Evolutionary conservation across 2,888 invertebrate genomes (phyloP), one percentile per base, ranked within the genome.

Genomic region (Deilephila elpenor): DNA sequence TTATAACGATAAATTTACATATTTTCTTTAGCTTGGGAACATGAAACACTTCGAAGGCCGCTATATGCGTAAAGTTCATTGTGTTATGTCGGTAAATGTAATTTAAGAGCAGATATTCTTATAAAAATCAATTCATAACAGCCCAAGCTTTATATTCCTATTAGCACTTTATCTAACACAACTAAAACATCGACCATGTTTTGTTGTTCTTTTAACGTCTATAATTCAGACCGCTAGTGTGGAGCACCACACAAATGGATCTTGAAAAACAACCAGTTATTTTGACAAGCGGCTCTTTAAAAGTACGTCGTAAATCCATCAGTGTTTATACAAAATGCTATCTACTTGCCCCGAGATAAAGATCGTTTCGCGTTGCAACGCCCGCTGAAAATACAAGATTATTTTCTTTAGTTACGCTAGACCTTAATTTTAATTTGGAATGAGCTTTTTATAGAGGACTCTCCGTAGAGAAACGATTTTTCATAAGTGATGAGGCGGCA

Each of bases 401-500:
- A 78, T 90, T 85, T 88, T 86, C 87, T 86, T 89, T 86, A 84
- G 90, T 86, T 86, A 89, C 86, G 90, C 89, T 91, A 93, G 92
- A 92, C 92, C 93, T 94, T 93, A 93, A 93, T 94, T 94, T 94
- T 94, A 94, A 94, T 94, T 94, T 92, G 86, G 88, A 93, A 93
- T 93, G 90, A 93, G 91, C 89, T 94, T 94, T 94, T 94, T 94
- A 93, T 93, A 93, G 93, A 91, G 87, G 87, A 89, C 86, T 92
- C 84, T 89, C 84, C 88, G 88, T 87, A 87, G 88, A 92, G 91
- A 88, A 93, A 89, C 93, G 87, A 93, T 94, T 92, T 93, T 94
- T 94, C 93, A 94, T 94, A 93, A 93, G 83, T 92, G 89, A 94
- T 93, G 93, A 92, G 91, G 90, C 94, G 93, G 93, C 90, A 91